Evolutionary conservation across 1,140 invertebrate species (phyloP), one percentile per base, ranked within the genome.

Genomic region (Microplitis demolitor): DNA sequence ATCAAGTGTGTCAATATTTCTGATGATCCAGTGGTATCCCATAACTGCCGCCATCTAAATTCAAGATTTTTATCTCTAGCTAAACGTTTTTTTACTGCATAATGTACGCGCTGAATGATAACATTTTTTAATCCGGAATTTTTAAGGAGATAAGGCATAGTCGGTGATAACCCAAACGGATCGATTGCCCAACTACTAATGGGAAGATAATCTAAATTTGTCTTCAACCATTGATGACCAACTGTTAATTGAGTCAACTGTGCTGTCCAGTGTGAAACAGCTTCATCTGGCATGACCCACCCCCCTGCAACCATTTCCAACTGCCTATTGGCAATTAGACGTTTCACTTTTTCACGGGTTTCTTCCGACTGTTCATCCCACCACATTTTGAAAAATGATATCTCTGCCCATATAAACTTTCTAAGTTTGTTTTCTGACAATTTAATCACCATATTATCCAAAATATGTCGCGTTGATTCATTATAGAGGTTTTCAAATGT

Each of bases 231-330:
- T 72, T 97, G 95, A 87, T 99, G 97, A 3, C 98, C 98, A 75
- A 97, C 94, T 0, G 96, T 93, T 62, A 99, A 85, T 82, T 99
- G 97, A 85, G 97, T 92, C 0, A 98, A 84, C 74, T 98, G 94
- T 3, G 96, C 93, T 37, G 94, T 91, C 91, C 97, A 97, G 84
- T 98, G 96, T 0, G 96, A 92, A 73, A 94, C 96, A 0, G 97
- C 96, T 88, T 99, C 98, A 83, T 99, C 98, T n/a, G 95, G 94
- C 97, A 99, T 99, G 0, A 98, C 97, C 97, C 97, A 99, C 13
- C 97, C 97, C n/a, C 97, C 97, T 0, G 96, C 96, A 0, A 97
- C 95, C 73, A 93, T 92, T 87, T 96, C 94, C 37, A 95, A 84
- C 80, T 96, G 92, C 13, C 90, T 89, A 72, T 89, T 90, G 24